Evolutionary conservation across 2,797 vertebrate genomes (phyloP).

Genomic region (Sebastes hopkinsi): DNA sequence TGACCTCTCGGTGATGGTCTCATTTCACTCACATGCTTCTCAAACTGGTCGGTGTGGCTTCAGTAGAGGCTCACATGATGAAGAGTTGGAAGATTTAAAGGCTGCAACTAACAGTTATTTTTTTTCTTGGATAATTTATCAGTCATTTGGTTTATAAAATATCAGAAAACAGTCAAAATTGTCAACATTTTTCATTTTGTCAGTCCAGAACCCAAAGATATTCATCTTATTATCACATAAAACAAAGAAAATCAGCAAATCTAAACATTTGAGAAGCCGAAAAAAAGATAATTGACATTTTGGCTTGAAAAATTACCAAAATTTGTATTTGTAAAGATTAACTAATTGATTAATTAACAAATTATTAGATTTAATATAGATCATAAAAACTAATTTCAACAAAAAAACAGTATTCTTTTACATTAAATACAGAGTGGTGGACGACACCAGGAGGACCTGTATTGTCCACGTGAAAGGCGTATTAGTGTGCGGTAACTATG

Average conservation of each 20-base stretch:
- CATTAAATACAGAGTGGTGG: neutral
- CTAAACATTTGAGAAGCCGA: neutral
- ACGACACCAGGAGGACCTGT: neutral
- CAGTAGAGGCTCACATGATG: neutral
- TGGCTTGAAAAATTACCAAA: neutral
- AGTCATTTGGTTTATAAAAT: neutral
- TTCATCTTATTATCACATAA: neutral
- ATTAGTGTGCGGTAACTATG: neutral
- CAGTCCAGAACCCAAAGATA: no score
- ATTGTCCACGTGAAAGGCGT: neutral
- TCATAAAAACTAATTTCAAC: neutral
- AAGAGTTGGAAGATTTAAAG: neutral
- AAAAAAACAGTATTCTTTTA: neutral
- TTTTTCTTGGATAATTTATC: neutral
- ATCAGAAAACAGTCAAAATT: no score
- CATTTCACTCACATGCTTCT: slow-evolving; percentile 4
- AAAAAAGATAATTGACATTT: neutral
- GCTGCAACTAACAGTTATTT: neutral
- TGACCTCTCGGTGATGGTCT: slow-evolving; percentile 2
- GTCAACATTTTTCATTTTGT: neutral
- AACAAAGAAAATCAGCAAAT: no score
- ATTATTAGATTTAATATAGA: neutral
- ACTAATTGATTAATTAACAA: neutral
- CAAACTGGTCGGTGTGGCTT: neutral
- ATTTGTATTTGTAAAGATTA: neutral